Evolutionary conservation across 1,140 invertebrate species (phyloP).

Genomic region (Thaumetopoea pityocampa): DNA sequence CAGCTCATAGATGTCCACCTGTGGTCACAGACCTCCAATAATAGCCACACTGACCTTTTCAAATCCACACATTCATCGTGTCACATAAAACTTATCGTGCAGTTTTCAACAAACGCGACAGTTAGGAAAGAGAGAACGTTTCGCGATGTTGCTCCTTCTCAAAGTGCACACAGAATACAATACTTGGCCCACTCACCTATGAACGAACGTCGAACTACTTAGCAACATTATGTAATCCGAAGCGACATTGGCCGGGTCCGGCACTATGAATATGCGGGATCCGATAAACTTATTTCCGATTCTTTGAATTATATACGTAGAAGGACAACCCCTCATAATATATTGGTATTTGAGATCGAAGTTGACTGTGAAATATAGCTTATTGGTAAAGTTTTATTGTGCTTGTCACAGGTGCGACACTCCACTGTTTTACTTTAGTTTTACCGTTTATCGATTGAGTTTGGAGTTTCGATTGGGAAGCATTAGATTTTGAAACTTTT

Average conservation of each 20-base stretch:
- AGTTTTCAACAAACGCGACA: slow-evolving; percentile 7
- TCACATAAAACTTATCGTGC: too few species aligned
- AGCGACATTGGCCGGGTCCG: slow-evolving; percentile 30
- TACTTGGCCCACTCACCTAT: slow-evolving; percentile 37
- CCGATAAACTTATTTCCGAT: slow-evolving; percentile 55
- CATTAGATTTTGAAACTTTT: slow-evolving; percentile 3
- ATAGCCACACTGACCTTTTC: too few species aligned
- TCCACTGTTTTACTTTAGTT: slow-evolving; percentile 42
- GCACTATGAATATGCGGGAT: slow-evolving; percentile 53
- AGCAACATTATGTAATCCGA: slow-evolving; percentile 34
- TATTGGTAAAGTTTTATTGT: slow-evolving; percentile 74
- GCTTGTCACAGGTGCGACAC: slow-evolving; percentile 59
- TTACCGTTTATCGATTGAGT: slow-evolving; percentile 24
- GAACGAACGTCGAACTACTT: slow-evolving; percentile 42
- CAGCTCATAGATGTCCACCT: too few species aligned
- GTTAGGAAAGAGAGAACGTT: slow-evolving; percentile 31
- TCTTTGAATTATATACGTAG: slow-evolving; percentile 59
- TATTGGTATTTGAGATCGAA: slow-evolving; percentile 71
- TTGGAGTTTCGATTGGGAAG: slow-evolving; percentile 9
- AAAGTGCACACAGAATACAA: slow-evolving; percentile 44
- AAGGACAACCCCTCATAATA: slow-evolving; percentile 63
- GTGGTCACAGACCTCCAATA: too few species aligned
- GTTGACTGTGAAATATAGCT: slow-evolving; percentile 67
- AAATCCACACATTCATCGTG: too few species aligned
- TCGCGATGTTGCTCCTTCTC: slow-evolving; percentile 23